Evolutionary conservation across 2,113 vertebrate genomes (phyloP), one percentile per base, ranked within the genome.

Genomic region (Mugil cephalus): DNA sequence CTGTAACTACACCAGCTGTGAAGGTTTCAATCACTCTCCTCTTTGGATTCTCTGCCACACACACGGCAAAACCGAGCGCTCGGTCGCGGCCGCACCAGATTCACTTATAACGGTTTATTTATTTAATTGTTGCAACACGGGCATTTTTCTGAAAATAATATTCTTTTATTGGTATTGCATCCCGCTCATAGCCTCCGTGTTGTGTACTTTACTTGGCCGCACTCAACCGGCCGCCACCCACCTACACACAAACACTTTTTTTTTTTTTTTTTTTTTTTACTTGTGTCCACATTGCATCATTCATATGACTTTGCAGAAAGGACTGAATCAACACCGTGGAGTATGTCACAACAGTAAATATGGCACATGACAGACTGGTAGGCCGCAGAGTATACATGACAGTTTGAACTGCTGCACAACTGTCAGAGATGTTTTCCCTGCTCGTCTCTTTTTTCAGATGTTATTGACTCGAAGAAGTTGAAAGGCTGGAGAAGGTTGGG

Each of bases 281-380:
- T 52, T 63, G 59, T 80, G 77, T 85, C 52, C 12, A 82, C 39
- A 66, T 78, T 86, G 83, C 83, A 70, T 82, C 54, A 86, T 19
- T 35, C 12, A 3, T 21, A n/a, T 42, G 24, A 62, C 63, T 59
- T 53, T 34, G 66, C 60, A 58, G 40, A 52, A 24, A 63, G 38
- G 45, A 13, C 65, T 17, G 38, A 11, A 79, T 79, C 53, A 64
- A 81, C 77, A 73, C 51, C 10, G 59, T 2, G 2, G 69, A 56
- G 59, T 38, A 34, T 62, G 46, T 55, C 36, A 60, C 12, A 7
- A 6, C 17, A 55, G 50, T n/a, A 19, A 36, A 75, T 1, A 18
- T 21, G 50, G 76, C 55, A 62, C 59, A 61, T 35, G 64, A 56
- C 12, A 1, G 8, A 18, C 34, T 2, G 21, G 36, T 43, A 21